Evolutionary conservation across 2,888 invertebrate species (phyloP).

Genomic region (Torymus aiolomorphi): DNA sequence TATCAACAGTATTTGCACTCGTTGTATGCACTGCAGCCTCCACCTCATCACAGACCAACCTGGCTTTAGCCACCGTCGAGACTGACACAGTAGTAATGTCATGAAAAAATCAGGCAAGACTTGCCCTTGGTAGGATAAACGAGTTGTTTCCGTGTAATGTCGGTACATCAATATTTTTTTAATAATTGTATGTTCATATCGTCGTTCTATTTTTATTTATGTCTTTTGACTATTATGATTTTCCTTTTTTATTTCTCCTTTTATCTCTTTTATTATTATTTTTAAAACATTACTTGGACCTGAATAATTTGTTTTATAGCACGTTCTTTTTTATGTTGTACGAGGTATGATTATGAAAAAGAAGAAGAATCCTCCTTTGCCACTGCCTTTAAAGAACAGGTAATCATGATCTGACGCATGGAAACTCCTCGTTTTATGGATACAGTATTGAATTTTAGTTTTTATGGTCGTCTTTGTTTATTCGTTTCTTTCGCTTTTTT

Average conservation of each 20-base stretch:
- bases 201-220: slow-evolving; percentile 6
- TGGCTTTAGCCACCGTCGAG: slow-evolving; percentile 70
- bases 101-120: background rate
- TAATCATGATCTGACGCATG: slow-evolving; percentile 15
- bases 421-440: slow-evolving; percentile 35
- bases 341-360: slow-evolving; percentile 8
- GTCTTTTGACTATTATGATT: background rate
- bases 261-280: background rate
- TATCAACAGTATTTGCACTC: slow-evolving; percentile 74
- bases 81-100: slow-evolving; percentile 41
- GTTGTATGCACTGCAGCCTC: slow-evolving; percentile 71
- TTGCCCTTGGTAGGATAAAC: slow-evolving; percentile 12
- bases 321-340: slow-evolving; percentile 5
- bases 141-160: slow-evolving; percentile 38
- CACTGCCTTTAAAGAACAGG: slow-evolving; percentile 15
- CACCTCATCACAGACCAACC: slow-evolving; percentile 73
- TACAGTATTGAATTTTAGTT: slow-evolving; percentile 56
- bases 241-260: slow-evolving; percentile 9
- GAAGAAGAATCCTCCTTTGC: slow-evolving; percentile 13
- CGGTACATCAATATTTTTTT: slow-evolving; percentile 16
- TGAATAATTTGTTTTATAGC: no score
- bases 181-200: background rate
- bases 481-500: slow-evolving; percentile 48
- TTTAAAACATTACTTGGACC: no score
- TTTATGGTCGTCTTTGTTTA: slow-evolving; percentile 44